Conservation (phyloP, 2,888 invertebrate genomes). For the Galeopsomyia nigrocyanea region DNA sequence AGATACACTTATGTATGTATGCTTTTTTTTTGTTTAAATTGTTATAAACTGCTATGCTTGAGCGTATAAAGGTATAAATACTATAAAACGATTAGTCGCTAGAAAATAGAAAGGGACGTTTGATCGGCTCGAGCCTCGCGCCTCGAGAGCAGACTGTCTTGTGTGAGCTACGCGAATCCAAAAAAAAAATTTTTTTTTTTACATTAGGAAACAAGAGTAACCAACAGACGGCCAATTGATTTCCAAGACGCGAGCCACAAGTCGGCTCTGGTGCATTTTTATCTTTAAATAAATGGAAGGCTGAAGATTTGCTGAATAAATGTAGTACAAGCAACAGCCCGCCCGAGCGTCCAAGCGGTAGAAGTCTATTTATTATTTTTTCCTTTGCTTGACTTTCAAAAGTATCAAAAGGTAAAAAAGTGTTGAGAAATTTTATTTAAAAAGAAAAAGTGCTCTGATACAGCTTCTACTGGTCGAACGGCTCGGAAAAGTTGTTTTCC, state of each 20-base stretch:
- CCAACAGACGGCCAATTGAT: slow-evolving; percentile 10
- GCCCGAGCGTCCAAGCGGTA: slow-evolving; percentile 55
- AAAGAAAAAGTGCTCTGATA: slow-evolving; percentile 27
- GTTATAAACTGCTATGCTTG: slow-evolving; percentile 44
- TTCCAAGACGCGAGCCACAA: slow-evolving; percentile 6
- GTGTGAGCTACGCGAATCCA: slow-evolving; percentile 8
- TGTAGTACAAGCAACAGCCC: slow-evolving; percentile 48
- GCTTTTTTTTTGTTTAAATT: slow-evolving; percentile 14
- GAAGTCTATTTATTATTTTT: slow-evolving; percentile 40
- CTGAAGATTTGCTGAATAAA: slow-evolving; percentile 48
- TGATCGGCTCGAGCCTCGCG: slow-evolving; percentile 19
- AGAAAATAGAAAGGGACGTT: slow-evolving; percentile 27
- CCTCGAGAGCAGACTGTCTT: slow-evolving; percentile 4
- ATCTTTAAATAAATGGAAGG: slow-evolving; percentile 29
- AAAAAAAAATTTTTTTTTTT: no score
- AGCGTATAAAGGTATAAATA: slow-evolving; percentile 48
- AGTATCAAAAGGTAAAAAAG: not conserved
- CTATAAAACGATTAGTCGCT: slow-evolving; percentile 46
- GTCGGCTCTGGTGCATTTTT: slow-evolving; percentile 27
- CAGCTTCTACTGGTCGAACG: slow-evolving; percentile 55
- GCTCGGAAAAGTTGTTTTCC: slow-evolving; percentile 54
- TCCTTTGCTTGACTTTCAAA: not conserved
- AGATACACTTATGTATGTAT: slow-evolving; percentile 35
- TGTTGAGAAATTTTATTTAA: slow-evolving; percentile 16
- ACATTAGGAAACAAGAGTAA: slow-evolving; percentile 17